These are phyloP conservation scores for Drosophila sp. DNA, from an alignment of 1,140 invertebrate genomes.

Conservation along the genomic window DNA sequence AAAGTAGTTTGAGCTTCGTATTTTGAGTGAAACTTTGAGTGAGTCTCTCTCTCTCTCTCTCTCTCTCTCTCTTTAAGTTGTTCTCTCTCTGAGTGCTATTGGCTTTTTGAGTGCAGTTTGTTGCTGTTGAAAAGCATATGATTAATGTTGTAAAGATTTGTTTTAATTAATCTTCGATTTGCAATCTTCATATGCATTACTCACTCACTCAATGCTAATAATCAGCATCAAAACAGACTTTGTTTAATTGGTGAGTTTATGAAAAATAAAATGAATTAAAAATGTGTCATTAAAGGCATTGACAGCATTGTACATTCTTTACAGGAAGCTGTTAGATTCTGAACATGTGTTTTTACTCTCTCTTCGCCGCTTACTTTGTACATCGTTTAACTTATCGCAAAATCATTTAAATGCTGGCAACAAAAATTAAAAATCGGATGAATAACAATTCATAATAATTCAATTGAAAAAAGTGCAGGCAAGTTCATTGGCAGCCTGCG, in stretches of 20 bases:
- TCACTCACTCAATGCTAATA: slow-evolving; percentile 37
- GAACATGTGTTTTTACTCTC: slow-evolving; percentile 10
- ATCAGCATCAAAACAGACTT: slow-evolving; percentile 53
- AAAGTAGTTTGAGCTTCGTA: slow-evolving; percentile 52
- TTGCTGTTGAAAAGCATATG: slow-evolving; percentile 55
- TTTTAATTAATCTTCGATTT: slow-evolving; percentile 63
- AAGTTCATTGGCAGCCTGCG: slow-evolving; percentile 33
- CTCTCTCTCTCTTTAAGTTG: slow-evolving; percentile 9
- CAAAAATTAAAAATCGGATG: not conserved
- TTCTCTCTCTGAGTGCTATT: slow-evolving; percentile 64
- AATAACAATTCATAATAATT: not conserved
- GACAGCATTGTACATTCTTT: slow-evolving; percentile 58
- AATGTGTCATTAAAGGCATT: slow-evolving; percentile 69
- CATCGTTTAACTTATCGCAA: not conserved
- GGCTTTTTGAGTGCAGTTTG: slow-evolving; percentile 61
- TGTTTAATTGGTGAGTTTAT: slow-evolving; percentile 60
- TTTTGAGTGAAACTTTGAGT: slow-evolving; percentile 57
- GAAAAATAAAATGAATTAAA: slow-evolving; percentile 47
- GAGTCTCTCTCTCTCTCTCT: slow-evolving; percentile 7
- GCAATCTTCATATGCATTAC: slow-evolving; percentile 48
- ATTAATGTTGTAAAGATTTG: slow-evolving; percentile 75
- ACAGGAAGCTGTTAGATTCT: slow-evolving; percentile 51
- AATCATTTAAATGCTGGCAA: slow-evolving; percentile 2
- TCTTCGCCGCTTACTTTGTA: not conserved
- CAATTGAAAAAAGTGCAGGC: slow-evolving; percentile 4